phyloP scores from a whole-genome alignment of 2,113 vertebrate genomes.

The Gavia stellata region DNA sequence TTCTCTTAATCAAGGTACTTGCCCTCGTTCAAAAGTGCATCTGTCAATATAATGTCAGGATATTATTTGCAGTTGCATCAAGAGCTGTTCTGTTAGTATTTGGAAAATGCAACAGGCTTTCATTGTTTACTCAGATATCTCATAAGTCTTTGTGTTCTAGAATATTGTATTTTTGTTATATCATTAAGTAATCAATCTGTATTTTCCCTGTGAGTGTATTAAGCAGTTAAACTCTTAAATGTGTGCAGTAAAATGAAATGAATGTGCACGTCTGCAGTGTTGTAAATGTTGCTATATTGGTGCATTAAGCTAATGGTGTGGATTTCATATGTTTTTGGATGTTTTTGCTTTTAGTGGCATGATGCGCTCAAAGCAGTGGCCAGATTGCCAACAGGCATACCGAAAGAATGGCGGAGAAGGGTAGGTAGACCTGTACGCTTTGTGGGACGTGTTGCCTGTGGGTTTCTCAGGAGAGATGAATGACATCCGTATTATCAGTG shows the following conservation, averaged over 20 bases:
- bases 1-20: neutral
- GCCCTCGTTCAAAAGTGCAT: neutral
- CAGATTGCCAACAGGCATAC: conserved; percentile 90
- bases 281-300: neutral
- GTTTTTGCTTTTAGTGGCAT: conserved; percentile 84
- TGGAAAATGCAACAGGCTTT: neutral
- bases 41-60: neutral
- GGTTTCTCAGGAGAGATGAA: neutral
- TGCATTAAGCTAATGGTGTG: neutral
- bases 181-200: neutral
- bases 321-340: neutral
- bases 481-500: neutral
- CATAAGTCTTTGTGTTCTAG: neutral
- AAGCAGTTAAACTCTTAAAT: neutral
- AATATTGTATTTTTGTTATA: neutral
- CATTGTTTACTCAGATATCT: neutral
- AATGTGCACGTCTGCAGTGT: neutral
- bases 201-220: neutral
- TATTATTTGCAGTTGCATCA: neutral
- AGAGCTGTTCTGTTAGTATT: neutral
- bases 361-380: conserved; percentile 97
- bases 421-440: conserved; percentile 54
- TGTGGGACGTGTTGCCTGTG: neutral
- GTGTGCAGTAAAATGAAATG: neutral
- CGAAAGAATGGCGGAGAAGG: conserved; percentile 95